These are phyloP conservation scores for Chaetodon trifasciatus DNA, from an alignment of 2,797 vertebrate species.

Conservation along the genomic window DNA sequence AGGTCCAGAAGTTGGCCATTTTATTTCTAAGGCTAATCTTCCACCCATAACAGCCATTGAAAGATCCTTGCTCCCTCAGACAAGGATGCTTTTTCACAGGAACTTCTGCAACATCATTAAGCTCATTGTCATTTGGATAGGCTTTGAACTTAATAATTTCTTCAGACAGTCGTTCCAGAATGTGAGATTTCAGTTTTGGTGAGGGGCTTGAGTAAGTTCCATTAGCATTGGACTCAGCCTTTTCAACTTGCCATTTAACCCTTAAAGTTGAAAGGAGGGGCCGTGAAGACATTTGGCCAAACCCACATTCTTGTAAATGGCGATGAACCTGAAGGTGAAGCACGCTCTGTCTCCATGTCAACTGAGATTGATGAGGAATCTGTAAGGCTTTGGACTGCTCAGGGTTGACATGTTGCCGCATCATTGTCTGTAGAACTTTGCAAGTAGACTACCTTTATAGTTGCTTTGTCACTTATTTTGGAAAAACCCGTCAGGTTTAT, in stretches of 20 bases:
- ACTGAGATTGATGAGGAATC: neutral
- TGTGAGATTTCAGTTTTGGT: conserved; percentile 48
- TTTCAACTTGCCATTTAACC: conserved; percentile 5
- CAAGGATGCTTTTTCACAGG: too few relatives aligned
- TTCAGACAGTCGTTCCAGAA: conserved; percentile 33
- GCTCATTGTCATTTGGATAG: conserved; percentile 38
- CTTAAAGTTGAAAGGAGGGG: conserved; percentile 11
- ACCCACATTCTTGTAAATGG: neutral
- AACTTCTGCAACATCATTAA: conserved; percentile 47
- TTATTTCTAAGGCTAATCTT: too few relatives aligned
- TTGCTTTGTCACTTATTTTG: conserved; percentile 13
- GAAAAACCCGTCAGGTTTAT: neutral
- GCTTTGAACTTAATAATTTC: conserved; percentile 43
- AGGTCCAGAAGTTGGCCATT: too few relatives aligned
- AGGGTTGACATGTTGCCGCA: neutral
- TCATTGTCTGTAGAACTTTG: neutral
- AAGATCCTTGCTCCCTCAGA: too few relatives aligned
- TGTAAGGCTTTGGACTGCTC: neutral
- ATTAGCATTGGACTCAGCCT: neutral
- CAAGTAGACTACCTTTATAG: conserved; percentile 1
- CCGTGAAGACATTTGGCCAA: conserved; percentile 21
- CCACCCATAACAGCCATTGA: too few relatives aligned
- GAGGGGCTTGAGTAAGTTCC: neutral
- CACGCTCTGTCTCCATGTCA: neutral
- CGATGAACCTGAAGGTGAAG: conserved; percentile 15